Evolutionary conservation across 2,113 vertebrate species (phyloP).

Genomic region (Phasianus colchicus): DNA sequence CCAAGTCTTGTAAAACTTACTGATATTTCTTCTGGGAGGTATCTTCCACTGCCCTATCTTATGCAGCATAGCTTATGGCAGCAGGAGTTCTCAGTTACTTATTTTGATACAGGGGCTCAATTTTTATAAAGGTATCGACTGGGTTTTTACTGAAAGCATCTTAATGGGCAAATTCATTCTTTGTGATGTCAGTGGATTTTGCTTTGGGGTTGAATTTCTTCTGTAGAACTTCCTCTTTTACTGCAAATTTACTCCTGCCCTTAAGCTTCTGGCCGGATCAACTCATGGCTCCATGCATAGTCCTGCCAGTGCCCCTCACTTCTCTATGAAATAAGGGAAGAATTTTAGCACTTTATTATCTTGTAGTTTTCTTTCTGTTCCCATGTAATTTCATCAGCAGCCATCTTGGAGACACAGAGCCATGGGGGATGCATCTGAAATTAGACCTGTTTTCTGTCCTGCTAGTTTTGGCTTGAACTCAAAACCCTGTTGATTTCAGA

Average conservation of each 20-base stretch:
- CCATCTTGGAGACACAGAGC: neutral
- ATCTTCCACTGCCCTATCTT: neutral
- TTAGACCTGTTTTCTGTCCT: neutral
- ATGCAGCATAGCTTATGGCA: neutral
- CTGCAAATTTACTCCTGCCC: neutral
- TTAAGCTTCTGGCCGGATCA: neutral
- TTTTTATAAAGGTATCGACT: neutral
- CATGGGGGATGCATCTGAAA: neutral
- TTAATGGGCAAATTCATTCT: neutral
- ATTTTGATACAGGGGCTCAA: rapidly evolving
- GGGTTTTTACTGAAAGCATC: neutral
- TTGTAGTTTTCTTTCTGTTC: neutral
- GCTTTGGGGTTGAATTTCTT: neutral
- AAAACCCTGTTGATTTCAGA: neutral
- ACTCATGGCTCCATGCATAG: neutral
- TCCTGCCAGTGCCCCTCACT: neutral
- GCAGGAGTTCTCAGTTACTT: neutral
- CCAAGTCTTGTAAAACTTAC: neutral
- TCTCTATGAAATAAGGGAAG: neutral
- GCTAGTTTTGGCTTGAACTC: neutral
- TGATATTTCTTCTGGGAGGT: neutral
- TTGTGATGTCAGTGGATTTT: neutral
- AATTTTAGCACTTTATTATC: neutral
- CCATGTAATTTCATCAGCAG: neutral
- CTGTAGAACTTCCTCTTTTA: neutral